These are phyloP conservation scores for Escarpia spicata DNA, from an alignment of 2,888 invertebrate species.

Conservation along the genomic window DNA sequence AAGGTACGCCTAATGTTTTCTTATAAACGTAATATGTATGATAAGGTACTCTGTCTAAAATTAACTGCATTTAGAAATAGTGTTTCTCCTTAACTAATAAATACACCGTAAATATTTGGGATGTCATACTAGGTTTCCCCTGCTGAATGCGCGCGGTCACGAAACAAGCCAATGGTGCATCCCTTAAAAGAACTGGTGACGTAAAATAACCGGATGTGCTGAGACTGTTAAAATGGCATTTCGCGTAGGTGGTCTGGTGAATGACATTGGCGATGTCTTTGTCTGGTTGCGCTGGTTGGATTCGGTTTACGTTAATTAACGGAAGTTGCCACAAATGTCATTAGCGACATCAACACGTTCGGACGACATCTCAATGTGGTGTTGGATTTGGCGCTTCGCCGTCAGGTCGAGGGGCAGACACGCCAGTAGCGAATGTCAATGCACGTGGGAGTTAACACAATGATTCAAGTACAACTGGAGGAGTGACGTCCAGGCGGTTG, in stretches of 20 bases:
- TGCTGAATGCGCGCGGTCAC: neutral
- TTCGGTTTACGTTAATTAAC: neutral
- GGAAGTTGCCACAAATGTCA: neutral
- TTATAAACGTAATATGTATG: neutral
- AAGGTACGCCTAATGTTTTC: neutral
- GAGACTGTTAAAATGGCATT: neutral
- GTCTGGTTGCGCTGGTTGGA: conserved; percentile 1
- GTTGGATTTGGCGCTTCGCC: neutral
- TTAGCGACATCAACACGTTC: neutral
- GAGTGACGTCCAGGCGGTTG: neutral
- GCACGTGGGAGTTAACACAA: neutral
- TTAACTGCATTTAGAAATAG: neutral
- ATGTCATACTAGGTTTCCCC: neutral
- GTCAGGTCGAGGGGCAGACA: neutral
- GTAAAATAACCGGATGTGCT: neutral
- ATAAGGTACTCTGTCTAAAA: neutral
- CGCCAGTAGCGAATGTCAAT: neutral
- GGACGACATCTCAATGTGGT: neutral
- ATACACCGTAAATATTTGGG: neutral
- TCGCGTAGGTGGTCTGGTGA: neutral
- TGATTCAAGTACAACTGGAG: neutral
- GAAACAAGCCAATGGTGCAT: too few relatives aligned
- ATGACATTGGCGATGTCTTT: neutral
- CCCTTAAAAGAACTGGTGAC: neutral
- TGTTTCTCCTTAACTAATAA: neutral